These are phyloP conservation scores for Sitta carolinensis DNA, from an alignment of 2,797 vertebrate genomes.

Conservation along the genomic window DNA sequence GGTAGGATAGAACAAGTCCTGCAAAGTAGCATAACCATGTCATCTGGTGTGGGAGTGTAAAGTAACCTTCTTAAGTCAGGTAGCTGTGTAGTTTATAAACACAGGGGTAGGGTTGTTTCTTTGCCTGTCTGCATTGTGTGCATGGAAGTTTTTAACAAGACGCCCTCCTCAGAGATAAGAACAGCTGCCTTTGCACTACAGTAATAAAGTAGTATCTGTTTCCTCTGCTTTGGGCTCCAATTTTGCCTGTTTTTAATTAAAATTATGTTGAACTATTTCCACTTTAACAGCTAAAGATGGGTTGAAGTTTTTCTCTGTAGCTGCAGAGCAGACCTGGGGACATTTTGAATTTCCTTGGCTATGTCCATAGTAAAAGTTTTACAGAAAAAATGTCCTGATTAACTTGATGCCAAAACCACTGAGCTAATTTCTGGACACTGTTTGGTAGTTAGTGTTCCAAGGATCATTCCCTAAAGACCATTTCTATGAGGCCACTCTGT, in stretches of 20 bases:
- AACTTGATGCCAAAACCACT: conserved; percentile 46
- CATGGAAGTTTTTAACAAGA: neutral
- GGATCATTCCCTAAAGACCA: conserved; percentile 9
- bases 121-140: neutral
- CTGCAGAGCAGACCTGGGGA: neutral
- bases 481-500: conserved; percentile 37
- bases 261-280: neutral
- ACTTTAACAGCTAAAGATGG: neutral
- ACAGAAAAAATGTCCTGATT: conserved; percentile 25
- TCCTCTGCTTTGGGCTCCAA: neutral
- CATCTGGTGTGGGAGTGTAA: neutral
- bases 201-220: neutral
- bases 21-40: neutral
- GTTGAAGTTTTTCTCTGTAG: neutral
- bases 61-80: neutral
- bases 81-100: neutral
- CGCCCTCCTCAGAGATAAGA: neutral
- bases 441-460: conserved; percentile 33
- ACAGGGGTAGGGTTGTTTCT: neutral
- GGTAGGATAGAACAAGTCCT: neutral
- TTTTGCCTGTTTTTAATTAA: neutral
- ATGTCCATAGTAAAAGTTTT: conserved; percentile 7
- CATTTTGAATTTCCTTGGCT: conserved; percentile 20
- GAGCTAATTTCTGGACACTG: conserved; percentile 58
- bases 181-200: neutral